Conservation (phyloP, 2,888 invertebrate species). For the Opisthograptis luteolata region DNA sequence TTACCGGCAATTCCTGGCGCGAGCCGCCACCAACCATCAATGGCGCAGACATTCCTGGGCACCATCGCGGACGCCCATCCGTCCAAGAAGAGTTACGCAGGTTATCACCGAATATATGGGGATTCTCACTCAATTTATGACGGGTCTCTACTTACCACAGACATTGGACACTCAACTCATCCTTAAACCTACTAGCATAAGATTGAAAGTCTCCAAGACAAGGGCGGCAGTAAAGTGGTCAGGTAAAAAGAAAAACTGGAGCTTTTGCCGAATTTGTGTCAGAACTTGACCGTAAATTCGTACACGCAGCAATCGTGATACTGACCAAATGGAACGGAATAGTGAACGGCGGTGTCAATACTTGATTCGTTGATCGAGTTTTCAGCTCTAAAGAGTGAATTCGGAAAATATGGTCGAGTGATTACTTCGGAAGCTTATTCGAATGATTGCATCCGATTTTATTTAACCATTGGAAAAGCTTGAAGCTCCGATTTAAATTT, state of each 20-base stretch:
- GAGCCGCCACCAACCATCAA: conserved; percentile 11
- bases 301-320: conserved; percentile 36
- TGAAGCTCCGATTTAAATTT: no score
- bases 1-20: background rate
- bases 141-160: conserved; percentile 47
- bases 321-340: conserved; percentile 28
- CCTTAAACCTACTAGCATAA: conserved; percentile 10
- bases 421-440: conserved; percentile 1
- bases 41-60: conserved; percentile 43
- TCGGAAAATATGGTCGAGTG: background rate
- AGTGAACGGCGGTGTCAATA: conserved; percentile 24
- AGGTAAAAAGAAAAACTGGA: conserved; percentile 42
- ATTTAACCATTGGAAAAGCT: no score
- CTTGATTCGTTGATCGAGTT: conserved; percentile 24
- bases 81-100: conserved; percentile 58
- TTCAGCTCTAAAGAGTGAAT: background rate
- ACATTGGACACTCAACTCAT: background rate
- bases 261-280: conserved; percentile 44
- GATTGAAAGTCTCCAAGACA: conserved; percentile 15
- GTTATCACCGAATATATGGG: conserved; percentile 65
- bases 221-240: conserved; percentile 7
- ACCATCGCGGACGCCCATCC: conserved; percentile 48
- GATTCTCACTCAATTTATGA: conserved; percentile 61
- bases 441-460: no score
- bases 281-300: conserved; percentile 39